These are phyloP conservation scores for Heliconius eleuchia DNA, from an alignment of 1,140 invertebrate species.

Conservation along the genomic window DNA sequence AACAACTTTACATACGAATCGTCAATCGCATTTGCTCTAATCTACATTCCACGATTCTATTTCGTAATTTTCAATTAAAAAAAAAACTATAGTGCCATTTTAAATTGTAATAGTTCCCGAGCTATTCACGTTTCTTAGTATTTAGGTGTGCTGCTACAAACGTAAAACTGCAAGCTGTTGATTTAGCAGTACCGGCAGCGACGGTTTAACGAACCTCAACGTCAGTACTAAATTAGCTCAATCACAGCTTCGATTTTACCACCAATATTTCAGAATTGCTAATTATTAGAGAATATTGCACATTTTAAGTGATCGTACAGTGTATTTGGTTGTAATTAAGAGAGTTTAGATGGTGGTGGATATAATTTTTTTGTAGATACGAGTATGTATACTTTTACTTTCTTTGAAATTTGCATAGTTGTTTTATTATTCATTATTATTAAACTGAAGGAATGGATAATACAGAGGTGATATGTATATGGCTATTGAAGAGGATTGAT, in stretches of 20 bases:
- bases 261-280: neutral
- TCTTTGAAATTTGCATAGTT: too few relatives aligned
- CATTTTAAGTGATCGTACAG: neutral
- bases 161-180: conserved; percentile 30
- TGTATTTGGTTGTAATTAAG: neutral
- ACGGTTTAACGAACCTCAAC: conserved; percentile 36
- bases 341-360: neutral
- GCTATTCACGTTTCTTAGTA: conserved; percentile 26
- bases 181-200: conserved; percentile 30
- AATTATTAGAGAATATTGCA: neutral
- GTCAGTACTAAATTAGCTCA: conserved; percentile 32
- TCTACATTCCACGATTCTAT: neutral
- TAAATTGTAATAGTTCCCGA: conserved; percentile 13
- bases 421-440: too few relatives aligned
- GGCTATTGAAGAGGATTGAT: too few relatives aligned
- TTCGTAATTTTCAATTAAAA: neutral
- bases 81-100: neutral
- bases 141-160: conserved; percentile 18
- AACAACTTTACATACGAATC: neutral
- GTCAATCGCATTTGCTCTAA: neutral
- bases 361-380: too few relatives aligned
- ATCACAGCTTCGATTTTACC: conserved; percentile 23
- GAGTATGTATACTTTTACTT: too few relatives aligned
- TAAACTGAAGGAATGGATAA: too few relatives aligned
- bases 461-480: too few relatives aligned